These are phyloP conservation scores for Cryptomyrus ogoouensis DNA, from an alignment of 2,113 vertebrate genomes.

Conservation along the genomic window DNA sequence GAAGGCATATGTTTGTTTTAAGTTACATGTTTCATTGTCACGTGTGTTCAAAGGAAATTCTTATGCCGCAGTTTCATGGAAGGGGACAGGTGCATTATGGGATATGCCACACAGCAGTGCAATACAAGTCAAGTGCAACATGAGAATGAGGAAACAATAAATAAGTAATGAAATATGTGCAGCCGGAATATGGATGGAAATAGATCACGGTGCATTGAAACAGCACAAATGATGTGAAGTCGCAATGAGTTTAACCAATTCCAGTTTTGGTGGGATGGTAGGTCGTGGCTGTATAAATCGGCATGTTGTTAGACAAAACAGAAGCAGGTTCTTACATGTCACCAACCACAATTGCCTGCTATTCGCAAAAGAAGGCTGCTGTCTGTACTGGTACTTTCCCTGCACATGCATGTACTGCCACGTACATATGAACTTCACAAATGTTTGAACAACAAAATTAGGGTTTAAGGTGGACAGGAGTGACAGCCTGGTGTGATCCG, in stretches of 20 bases:
- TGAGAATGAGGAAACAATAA: neutral
- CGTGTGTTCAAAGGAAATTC: neutral
- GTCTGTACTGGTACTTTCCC: neutral
- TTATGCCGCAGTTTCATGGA: neutral
- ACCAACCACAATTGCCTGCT: neutral
- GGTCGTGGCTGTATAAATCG: neutral
- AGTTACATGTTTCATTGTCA: neutral
- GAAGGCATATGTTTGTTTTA: neutral
- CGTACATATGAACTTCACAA: neutral
- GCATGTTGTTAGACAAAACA: neutral
- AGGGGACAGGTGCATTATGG: neutral
- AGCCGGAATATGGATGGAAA: neutral
- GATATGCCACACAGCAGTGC: neutral
- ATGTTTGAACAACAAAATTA: neutral
- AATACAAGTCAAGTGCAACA: neutral
- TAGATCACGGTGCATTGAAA: neutral
- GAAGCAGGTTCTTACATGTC: neutral
- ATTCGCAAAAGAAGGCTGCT: neutral
- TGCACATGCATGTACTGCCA: neutral
- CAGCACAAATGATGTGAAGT: neutral
- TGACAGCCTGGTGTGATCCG: neutral
- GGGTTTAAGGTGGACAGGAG: neutral
- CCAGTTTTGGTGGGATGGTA: neutral
- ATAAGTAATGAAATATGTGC: neutral
- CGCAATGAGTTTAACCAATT: neutral